Base-by-base conservation (phyloP, 1,140 invertebrate species). In the Aphelinus atriplicis region DNA sequence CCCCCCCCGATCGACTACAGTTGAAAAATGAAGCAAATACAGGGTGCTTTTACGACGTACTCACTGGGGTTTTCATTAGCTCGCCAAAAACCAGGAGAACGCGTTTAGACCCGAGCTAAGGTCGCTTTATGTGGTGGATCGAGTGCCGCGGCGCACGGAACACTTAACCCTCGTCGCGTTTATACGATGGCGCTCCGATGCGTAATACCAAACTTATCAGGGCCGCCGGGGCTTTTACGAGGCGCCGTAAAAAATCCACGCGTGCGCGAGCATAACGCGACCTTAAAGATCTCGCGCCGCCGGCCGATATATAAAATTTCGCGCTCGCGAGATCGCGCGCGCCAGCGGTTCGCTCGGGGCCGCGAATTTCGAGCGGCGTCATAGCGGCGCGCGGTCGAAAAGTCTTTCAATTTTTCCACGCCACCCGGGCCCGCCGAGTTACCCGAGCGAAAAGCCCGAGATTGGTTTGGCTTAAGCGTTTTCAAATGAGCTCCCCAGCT, bases 151-250 rank as follows among this genome's bases (percentile, higher is more conserved):
- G 42, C 56, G 10, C 73, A 65, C 58, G 65, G 66, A 51, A 73
- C 55, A 55, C 72, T 70, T 70, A 66, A 70, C 56, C 56, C 63
- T 43, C 48, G 53, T 62, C 55, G 72, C 63, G 51, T 75, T 70
- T 67, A 72, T 76, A 74, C 63, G n/a, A 61, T 61, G 43, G 43
- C 64, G 42, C 45, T n/a, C 71, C 26, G 26, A 10, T 65, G 5
- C 64, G 72, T 68, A 74, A 71, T 71, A 45, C 10, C 63, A 71
- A 78, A 82, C 73, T 82, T 82, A 80, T 75, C 78, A 77, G 64
- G 50, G 57, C 65, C 47, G 50, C n/a, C 43, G 9, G 0, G 67
- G 2, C 42, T 58, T 70, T 79, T 79, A 80, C 80, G 79, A 80
- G 79, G 76, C 71, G 79, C 60, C 65, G 66, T 56, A 69, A 75